A percentile compares a stretch with the other conserved stretches of the same genome.
Evolutionary conservation across 2,113 vertebrate species (phyloP).

Genomic region (Oxyura jamaicensis): DNA sequence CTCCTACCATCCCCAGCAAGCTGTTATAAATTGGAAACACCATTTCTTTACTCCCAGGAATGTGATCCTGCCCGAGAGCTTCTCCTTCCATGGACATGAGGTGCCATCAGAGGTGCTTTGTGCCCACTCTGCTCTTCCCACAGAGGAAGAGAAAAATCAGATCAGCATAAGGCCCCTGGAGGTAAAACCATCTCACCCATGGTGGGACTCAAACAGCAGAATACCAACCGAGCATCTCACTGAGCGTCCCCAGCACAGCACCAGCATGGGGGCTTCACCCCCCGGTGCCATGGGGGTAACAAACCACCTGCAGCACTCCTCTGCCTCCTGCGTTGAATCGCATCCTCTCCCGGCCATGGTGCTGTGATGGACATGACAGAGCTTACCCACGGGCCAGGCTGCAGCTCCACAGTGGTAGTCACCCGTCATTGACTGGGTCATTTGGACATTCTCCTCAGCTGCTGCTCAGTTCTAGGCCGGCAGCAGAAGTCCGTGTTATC

Average conservation of each 20-base stretch:
- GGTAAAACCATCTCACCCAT: background rate
- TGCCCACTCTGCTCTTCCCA: background rate
- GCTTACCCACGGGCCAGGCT: background rate
- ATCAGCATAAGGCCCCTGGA: background rate
- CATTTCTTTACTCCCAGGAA: background rate
- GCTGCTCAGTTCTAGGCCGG: slow-evolving; percentile 4
- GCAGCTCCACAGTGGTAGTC: slow-evolving; percentile 7
- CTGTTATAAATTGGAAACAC: background rate
- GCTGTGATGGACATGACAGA: background rate
- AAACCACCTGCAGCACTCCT: background rate
- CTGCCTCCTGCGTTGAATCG: background rate
- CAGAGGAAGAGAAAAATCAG: too few species aligned
- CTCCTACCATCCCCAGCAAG: background rate
- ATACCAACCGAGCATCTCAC: background rate
- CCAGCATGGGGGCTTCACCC: background rate
- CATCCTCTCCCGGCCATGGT: background rate
- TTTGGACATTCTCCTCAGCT: slow-evolving; percentile 4
- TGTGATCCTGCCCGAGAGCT: background rate
- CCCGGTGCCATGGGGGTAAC: accelerated
- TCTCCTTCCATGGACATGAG: background rate
- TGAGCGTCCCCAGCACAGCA: background rate
- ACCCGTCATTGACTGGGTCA: slow-evolving; percentile 35
- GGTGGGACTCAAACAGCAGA: background rate
- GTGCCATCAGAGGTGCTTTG: background rate
- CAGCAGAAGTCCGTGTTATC: slow-evolving; percentile 1